Evolutionary conservation across 2,888 invertebrate genomes (phyloP), one percentile per base, ranked within the genome.

Genomic region (Anarsia innoxiella): DNA sequence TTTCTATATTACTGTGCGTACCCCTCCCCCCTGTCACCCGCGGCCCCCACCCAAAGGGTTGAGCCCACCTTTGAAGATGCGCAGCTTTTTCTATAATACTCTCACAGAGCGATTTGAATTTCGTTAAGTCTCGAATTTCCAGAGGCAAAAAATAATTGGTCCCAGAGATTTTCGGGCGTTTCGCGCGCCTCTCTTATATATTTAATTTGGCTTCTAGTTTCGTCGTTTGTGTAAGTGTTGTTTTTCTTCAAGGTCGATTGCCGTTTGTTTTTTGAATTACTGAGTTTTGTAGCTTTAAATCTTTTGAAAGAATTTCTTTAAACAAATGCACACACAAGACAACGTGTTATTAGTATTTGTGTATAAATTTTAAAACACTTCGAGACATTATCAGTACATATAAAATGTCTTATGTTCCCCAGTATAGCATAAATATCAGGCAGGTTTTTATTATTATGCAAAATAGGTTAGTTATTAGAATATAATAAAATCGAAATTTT

Each of bases 1-100:
- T 83, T 84, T 83, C 84, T 84, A 83, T 83, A 83, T 82, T 78
- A 76, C 82, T 63, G 79, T 78, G 75, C 79, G 80, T 78, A 68
- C 70, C 36, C 35, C 42, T 12, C 3, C 44, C 45, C 37, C n/a
- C n/a, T n/a, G 8, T 37, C 40, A 44, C 48, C 27, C 37, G 43
- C 36, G 36, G 32, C 50, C 46, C 43, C 31, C 41, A 37, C 51
- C 53, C 48, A 71, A 79, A 82, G 83, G 83, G 82, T 82, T 80
- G 15, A 60, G 44, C 67, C 79, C 75, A 80, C 80, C 83, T 83
- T 83, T 83, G 80, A 83, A 84, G 83, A 83, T 68, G 80, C 79
- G 76, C 79, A 68, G 48, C 78, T 83, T 82, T 84, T 83, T 82
- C 80, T 82, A 80, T 80, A 80, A 80, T 76, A 75, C 76, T 65